Percentiles rank a stretch among this genome's conserved stretches.
These are phyloP conservation scores for Salticus scenicus DNA, from an alignment of 2,888 invertebrate genomes.

Conservation along the genomic window DNA sequence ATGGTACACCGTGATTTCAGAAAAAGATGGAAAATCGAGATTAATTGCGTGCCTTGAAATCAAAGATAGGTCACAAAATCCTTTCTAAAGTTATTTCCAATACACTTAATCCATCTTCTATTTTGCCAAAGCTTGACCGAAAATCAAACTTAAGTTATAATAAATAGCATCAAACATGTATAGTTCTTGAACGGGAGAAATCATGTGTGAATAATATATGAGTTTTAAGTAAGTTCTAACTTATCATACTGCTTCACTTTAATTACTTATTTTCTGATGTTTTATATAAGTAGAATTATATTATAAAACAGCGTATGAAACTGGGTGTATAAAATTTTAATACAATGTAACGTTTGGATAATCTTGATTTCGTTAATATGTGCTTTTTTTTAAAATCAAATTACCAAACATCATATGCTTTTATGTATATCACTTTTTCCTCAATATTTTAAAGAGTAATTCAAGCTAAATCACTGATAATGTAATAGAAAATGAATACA, in stretches of 20 bases:
- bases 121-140: constrained; percentile 44
- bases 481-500: no score
- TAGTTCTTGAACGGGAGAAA: constrained; percentile 21
- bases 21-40: constrained; percentile 52
- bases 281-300: background rate
- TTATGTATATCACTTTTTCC: no score
- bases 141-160: constrained; percentile 49
- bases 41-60: constrained; percentile 54
- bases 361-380: no score
- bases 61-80: constrained; percentile 1
- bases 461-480: no score
- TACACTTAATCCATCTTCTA: constrained; percentile 49
- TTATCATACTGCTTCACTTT: background rate
- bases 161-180: constrained; percentile 54
- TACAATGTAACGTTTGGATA: no score
- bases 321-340: no score
- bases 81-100: constrained; percentile 9
- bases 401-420: no score
- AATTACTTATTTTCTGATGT: background rate
- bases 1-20: constrained; percentile 36
- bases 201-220: constrained; percentile 32
- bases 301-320: no score
- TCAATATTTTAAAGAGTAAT: no score
- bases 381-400: no score
- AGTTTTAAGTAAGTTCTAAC: background rate